Evolutionary conservation across 2,113 vertebrate genomes (phyloP), one percentile per base, ranked within the genome.

Genomic region (Trogon surrucura): DNA sequence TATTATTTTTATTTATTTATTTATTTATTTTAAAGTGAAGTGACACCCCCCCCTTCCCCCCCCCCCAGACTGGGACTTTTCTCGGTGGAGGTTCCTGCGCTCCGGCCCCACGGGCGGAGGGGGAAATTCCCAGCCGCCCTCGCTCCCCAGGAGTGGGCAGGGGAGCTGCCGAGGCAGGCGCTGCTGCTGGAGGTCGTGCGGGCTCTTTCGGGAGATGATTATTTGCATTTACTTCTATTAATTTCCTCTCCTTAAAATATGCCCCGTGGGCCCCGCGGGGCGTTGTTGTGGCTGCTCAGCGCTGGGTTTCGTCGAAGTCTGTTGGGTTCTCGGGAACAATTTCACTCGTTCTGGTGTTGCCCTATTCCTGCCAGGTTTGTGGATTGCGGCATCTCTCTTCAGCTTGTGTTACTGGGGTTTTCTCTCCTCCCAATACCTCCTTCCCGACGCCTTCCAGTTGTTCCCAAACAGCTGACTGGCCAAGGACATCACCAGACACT

Each of bases 101-200:
- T 11, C 38, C 66, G 19, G 11, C 62, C 32, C 48, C 1, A 13
- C 12, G 0, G 11, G 88, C 72, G 38, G 79, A n/a, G 54, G 94
- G 91, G 95, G 94, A 51, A 96, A 93, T 96, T 95, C 95, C 96
- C 93, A 36, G 38, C 11, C 0, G 0, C n/a, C 60, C 20, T 32
- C 6, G 3, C 36, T 80, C 72, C 65, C 61, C 36, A 41, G 91
- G 41, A 75, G 65, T 41, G 94, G 87, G 34, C 53, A 16, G 16
- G 0, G 20, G 94, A 83, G 65, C 90, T 94, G 94, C 83, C 0
- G 32, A 74, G 91, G 36, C 94, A 95, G 58, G 94, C 2, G 2
- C 7, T 83, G 88, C 85, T 85, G 66, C 13, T 71, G 18, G 58
- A 73, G 95, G 41, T 80, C 16, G 5, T 41, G 29, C 6, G 14